Conservation (phyloP, 2,888 invertebrate genomes). For the Chrysolina oricalcia region DNA sequence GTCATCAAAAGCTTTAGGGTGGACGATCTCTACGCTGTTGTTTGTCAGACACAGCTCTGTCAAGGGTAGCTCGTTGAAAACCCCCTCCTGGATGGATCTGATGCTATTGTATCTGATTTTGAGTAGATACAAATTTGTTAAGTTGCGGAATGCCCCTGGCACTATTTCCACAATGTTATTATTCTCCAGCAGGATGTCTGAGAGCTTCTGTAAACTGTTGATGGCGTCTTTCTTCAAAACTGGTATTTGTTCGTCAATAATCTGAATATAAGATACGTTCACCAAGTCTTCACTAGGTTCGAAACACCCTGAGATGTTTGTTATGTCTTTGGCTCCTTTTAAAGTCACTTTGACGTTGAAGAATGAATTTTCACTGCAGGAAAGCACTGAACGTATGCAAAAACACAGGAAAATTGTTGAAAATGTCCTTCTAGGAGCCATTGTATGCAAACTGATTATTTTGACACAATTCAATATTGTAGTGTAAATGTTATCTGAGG, state of each 20-base stretch:
- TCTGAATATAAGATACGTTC: constrained; percentile 64
- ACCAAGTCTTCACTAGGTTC: constrained; percentile 60
- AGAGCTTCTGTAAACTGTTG: constrained; percentile 62
- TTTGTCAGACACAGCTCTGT: constrained; percentile 57
- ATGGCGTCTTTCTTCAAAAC: constrained; percentile 63
- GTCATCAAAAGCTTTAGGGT: constrained; percentile 60
- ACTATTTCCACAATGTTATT: constrained; percentile 58
- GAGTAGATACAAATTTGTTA: constrained; percentile 57
- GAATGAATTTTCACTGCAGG: constrained; percentile 61
- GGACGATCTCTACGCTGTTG: constrained; percentile 60
- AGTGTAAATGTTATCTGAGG: constrained; percentile 34
- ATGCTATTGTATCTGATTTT: constrained; percentile 59
- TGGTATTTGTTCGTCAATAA: constrained; percentile 64
- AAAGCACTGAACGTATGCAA: background rate
- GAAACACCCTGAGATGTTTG: constrained; percentile 64
- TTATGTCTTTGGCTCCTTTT: constrained; percentile 62
- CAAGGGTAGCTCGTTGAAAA: constrained; percentile 58
- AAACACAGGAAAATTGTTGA: constrained; percentile 8
- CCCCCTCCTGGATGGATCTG: constrained; percentile 55
- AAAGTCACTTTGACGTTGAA: constrained; percentile 62
- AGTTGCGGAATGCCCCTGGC: constrained; percentile 60
- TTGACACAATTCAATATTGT: constrained; percentile 18
- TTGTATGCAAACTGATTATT: constrained; percentile 23
- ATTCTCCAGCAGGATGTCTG: constrained; percentile 58
- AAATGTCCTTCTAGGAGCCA: constrained; percentile 20